These are phyloP conservation scores for Bombylius major DNA, from an alignment of 2,888 invertebrate genomes.

Conservation along the genomic window DNA sequence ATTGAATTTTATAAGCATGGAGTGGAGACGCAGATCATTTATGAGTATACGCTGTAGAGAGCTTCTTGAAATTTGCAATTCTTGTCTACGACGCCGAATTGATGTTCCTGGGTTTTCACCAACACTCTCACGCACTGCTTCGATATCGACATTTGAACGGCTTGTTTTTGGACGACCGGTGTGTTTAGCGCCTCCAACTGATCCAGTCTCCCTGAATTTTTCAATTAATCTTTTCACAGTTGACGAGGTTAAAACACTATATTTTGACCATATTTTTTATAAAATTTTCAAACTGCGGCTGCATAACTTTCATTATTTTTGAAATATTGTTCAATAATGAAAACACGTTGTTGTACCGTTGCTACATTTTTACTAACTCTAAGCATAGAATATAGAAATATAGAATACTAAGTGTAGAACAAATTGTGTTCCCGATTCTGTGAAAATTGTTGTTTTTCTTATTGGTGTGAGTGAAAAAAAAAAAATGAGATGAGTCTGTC, in stretches of 20 bases:
- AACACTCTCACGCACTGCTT: background rate
- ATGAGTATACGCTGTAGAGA: constrained; percentile 4
- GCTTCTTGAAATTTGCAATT: constrained; percentile 4
- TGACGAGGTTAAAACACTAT: background rate
- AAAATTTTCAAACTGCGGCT: background rate
- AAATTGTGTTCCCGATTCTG: no score
- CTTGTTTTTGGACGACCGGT: constrained; percentile 1
- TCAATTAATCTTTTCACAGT: constrained; percentile 2
- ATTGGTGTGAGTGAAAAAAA: no score
- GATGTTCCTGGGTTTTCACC: background rate
- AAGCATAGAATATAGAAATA: no score
- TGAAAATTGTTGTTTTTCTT: no score
- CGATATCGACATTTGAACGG: background rate
- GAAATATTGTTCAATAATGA: background rate
- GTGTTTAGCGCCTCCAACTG: constrained; percentile 2
- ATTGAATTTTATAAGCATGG: background rate
- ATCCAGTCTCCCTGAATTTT: constrained; percentile 8
- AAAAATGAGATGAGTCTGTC: no score
- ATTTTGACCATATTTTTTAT: background rate
- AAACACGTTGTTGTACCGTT: constrained; percentile 2
- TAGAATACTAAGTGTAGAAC: no score
- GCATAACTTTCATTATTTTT: background rate
- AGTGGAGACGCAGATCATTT: background rate
- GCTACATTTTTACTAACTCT: constrained; percentile 10
- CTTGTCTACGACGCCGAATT: constrained; percentile 3